A percentile compares a stretch with the other conserved stretches of the same genome.
Conservation (phyloP, 2,113 vertebrate genomes). For the Oreotragus oreotragus region DNA sequence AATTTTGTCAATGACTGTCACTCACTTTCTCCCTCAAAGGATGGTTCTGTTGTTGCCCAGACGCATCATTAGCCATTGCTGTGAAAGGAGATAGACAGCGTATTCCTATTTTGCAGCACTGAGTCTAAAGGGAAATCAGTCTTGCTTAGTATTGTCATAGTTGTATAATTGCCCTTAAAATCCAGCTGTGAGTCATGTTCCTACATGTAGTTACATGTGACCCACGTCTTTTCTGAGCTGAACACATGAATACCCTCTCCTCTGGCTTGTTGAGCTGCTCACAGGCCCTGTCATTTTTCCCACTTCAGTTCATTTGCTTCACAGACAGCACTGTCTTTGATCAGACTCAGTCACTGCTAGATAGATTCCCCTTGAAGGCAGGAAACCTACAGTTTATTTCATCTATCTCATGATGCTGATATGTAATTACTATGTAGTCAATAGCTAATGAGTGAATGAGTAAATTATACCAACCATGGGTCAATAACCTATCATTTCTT, state of each 20-base stretch:
- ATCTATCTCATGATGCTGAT: neutral
- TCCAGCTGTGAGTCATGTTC: conserved; percentile 16
- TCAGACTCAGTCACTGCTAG: neutral
- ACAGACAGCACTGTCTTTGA: neutral
- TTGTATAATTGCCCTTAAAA: conserved; percentile 55
- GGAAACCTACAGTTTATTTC: neutral
- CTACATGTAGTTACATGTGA: neutral
- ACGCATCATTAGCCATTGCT: conserved; percentile 30
- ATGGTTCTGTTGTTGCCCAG: neutral
- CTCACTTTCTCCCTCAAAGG: conserved; percentile 23
- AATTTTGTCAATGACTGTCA: conserved; percentile 36
- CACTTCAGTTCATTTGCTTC: neutral
- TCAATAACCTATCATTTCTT: neutral
- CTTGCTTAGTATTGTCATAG: conserved; percentile 38
- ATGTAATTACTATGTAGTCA: neutral
- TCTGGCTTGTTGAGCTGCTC: neutral
- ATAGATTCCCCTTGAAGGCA: neutral
- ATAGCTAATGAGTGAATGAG: neutral
- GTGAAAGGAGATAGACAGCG: neutral
- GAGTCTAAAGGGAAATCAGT: conserved; percentile 55
- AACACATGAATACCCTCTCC: neutral
- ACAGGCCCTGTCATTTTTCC: neutral
- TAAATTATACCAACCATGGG: neutral
- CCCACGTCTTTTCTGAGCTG: neutral
- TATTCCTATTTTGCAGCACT: neutral